phyloP scores from a whole-genome alignment of 2,888 invertebrate species.

The Hemicrepidius hirtus region DNA sequence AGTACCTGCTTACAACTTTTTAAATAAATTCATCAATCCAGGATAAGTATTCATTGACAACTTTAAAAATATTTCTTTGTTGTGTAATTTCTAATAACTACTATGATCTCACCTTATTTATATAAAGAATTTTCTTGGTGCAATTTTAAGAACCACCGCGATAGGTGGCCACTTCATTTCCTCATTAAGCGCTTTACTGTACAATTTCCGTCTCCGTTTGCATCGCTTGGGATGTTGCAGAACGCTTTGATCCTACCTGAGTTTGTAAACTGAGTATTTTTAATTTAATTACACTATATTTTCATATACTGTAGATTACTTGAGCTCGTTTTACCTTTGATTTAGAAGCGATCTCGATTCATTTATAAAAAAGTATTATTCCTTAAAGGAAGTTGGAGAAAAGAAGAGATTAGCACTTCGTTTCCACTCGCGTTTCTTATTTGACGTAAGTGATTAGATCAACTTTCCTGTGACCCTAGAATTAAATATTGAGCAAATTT shows the following conservation, averaged over 20 bases:
- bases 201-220: constrained; percentile 59
- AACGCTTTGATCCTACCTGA: constrained; percentile 41
- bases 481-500: constrained; percentile 33
- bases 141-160: constrained; percentile 37
- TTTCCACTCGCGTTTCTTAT: constrained; percentile 21
- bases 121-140: constrained; percentile 7
- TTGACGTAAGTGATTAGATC: constrained; percentile 17
- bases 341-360: neutral
- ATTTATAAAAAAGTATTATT: neutral
- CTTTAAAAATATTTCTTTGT: too few relatives aligned
- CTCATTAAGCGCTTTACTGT: constrained; percentile 58
- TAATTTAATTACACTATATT: constrained; percentile 43
- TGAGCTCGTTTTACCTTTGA: neutral
- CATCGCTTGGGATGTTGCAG: constrained; percentile 47
- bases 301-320: constrained; percentile 29
- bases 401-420: constrained; percentile 23
- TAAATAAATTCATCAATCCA: too few relatives aligned
- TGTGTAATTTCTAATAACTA: neutral
- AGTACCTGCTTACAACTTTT: too few relatives aligned
- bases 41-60: too few relatives aligned
- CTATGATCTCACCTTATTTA: neutral
- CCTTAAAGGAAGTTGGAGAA: neutral
- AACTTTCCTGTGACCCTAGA: constrained; percentile 20
- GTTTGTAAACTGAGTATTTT: constrained; percentile 30
- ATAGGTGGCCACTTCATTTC: constrained; percentile 62